phyloP scores from a whole-genome alignment of 2,797 vertebrate genomes.

The Petrocephalus schoutedeni region DNA sequence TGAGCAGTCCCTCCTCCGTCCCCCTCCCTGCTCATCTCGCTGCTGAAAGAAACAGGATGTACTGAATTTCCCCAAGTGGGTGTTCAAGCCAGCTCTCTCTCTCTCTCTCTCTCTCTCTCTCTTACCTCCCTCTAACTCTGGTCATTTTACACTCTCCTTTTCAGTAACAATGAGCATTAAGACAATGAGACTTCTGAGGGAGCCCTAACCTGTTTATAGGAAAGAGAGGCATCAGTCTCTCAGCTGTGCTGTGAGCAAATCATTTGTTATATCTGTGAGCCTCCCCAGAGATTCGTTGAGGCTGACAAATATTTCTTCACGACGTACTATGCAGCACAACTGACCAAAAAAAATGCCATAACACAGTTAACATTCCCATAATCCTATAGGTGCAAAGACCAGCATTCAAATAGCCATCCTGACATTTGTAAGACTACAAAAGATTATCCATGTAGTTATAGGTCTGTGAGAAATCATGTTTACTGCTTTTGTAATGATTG shows the following conservation, averaged over 20 bases:
- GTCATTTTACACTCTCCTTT: conserved; percentile 8
- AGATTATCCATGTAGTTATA: neutral
- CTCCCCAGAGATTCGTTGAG: neutral
- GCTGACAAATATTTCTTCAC: neutral
- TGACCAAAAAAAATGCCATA: neutral
- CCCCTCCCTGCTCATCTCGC: conserved; percentile 1
- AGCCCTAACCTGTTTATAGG: neutral
- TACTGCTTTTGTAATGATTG: neutral
- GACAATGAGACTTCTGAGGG: neutral
- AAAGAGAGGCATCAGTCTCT: neutral
- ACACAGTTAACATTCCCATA: neutral
- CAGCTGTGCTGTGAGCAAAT: neutral
- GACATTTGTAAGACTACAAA: neutral
- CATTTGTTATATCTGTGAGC: neutral
- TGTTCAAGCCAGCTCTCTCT: neutral
- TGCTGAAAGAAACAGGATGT: conserved; percentile 16
- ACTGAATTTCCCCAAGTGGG: neutral
- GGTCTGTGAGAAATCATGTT: neutral
- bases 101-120: neutral
- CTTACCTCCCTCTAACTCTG: neutral
- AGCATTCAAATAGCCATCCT: neutral
- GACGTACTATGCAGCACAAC: neutral
- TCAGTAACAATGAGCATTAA: neutral
- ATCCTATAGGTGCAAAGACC: neutral
- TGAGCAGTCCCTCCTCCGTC: neutral